phyloP scores from a whole-genome alignment of 2,888 invertebrate species.

The Epicampocera succincta region DNA sequence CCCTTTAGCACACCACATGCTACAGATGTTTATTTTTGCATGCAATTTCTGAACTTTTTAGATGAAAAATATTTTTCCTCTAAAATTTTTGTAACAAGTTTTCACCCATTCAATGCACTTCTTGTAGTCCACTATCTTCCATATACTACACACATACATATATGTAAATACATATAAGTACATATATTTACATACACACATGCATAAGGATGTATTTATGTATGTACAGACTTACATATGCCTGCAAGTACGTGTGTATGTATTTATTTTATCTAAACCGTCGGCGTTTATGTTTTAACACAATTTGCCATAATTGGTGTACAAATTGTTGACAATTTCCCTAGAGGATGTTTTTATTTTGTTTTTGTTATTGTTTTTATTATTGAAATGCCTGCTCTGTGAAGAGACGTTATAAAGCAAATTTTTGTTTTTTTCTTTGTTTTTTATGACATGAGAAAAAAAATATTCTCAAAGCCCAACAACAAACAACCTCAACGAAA shows the following conservation, averaged over 20 bases:
- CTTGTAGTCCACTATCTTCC: slow-evolving; percentile 3
- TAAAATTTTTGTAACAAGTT: neutral
- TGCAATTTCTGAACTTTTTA: slow-evolving; percentile 65
- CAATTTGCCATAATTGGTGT: slow-evolving; percentile 70
- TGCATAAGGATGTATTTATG: no score
- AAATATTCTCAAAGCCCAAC: slow-evolving; percentile 20
- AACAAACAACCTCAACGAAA: slow-evolving; percentile 17
- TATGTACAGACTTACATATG: no score
- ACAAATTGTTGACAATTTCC: slow-evolving; percentile 70
- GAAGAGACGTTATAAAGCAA: no score
- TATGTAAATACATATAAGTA: no score
- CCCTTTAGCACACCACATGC: slow-evolving; percentile 29
- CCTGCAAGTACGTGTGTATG: slow-evolving; percentile 3
- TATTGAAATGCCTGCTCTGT: neutral
- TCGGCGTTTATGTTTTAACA: slow-evolving; percentile 69
- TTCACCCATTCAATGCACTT: slow-evolving; percentile 2
- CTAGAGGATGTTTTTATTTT: slow-evolving; percentile 54
- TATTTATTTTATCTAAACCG: slow-evolving; percentile 61
- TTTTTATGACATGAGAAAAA: slow-evolving; percentile 45
- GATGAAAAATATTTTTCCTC: slow-evolving; percentile 22
- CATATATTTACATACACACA: no score
- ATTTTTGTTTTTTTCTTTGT: slow-evolving; percentile 3
- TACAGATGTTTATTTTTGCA: slow-evolving; percentile 64
- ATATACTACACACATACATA: slow-evolving; percentile 3
- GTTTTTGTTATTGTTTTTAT: slow-evolving; percentile 3